phyloP scores from a whole-genome alignment of 2,888 invertebrate genomes.

The Lycaena phlaeas region DNA sequence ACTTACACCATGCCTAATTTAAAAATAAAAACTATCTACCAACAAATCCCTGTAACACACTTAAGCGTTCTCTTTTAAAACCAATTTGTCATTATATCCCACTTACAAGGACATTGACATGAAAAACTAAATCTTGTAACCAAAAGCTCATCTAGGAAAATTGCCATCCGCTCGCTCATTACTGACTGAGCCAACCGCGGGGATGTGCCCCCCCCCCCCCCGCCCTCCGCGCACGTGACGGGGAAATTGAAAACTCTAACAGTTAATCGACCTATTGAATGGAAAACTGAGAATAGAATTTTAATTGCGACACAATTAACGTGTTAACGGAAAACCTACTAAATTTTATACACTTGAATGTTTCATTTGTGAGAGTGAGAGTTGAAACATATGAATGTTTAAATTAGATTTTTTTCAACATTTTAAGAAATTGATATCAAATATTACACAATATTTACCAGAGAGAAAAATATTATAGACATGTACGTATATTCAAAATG shows the following conservation, averaged over 20 bases:
- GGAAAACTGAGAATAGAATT: constrained; percentile 35
- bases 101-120: constrained; percentile 57
- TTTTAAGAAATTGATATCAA: too few relatives aligned
- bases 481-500: too few relatives aligned
- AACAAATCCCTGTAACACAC: too few relatives aligned
- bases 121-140: constrained; percentile 54
- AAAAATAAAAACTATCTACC: too few relatives aligned
- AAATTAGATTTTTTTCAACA: too few relatives aligned
- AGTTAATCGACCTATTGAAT: constrained; percentile 67
- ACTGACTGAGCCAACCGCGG: constrained; percentile 63
- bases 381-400: too few relatives aligned
- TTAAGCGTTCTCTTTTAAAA: too few relatives aligned
- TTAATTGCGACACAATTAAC: constrained; percentile 33
- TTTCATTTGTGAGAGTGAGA: neutral
- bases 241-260: constrained; percentile 73
- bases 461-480: too few relatives aligned
- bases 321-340: neutral
- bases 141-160: constrained; percentile 67
- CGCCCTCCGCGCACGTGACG: constrained; percentile 69
- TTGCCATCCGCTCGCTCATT: constrained; percentile 69
- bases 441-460: too few relatives aligned
- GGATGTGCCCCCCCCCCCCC: too few relatives aligned
- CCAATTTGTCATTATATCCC: constrained; percentile 9
- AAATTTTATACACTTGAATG: neutral
- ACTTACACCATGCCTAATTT: too few relatives aligned